These are phyloP conservation scores for Parthenolecanium corni DNA, from an alignment of 2,888 invertebrate genomes.

Conservation along the genomic window DNA sequence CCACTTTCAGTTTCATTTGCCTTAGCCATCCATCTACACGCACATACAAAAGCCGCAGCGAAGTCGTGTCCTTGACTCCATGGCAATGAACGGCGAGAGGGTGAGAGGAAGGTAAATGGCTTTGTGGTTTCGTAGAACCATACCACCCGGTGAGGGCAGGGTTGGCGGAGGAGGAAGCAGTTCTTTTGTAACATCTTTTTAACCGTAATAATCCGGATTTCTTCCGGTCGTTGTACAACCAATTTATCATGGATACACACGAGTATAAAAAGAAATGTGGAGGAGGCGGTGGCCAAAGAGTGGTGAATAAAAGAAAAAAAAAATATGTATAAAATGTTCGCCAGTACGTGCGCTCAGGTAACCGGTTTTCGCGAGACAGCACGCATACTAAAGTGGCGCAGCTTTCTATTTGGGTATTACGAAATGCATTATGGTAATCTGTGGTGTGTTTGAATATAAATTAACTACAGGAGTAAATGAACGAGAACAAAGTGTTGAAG, in stretches of 20 bases:
- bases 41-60: not conserved
- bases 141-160: not conserved
- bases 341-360: not conserved
- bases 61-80: conserved; percentile 23
- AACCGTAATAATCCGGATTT: conserved; percentile 23
- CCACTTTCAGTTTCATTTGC: conserved; percentile 16
- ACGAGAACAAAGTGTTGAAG: conserved; percentile 9
- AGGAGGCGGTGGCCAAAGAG: no score
- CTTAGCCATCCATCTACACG: not conserved
- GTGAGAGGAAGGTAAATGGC: not conserved
- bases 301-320: no score
- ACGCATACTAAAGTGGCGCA: conserved; percentile 1
- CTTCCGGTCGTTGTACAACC: conserved; percentile 24
- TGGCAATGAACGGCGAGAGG: conserved; percentile 13
- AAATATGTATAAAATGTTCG: not conserved
- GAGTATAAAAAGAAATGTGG: no score
- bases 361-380: conserved; percentile 26
- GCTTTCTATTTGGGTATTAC: conserved; percentile 28
- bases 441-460: not conserved
- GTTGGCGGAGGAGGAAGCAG: conserved; percentile 2
- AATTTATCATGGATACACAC: conserved; percentile 15
- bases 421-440: conserved; percentile 19
- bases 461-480: not conserved
- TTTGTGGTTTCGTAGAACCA: not conserved
- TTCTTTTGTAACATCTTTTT: conserved; percentile 21